Base-by-base conservation (phyloP, 2,888 invertebrate species). In the Drosophila algonquin region DNA sequence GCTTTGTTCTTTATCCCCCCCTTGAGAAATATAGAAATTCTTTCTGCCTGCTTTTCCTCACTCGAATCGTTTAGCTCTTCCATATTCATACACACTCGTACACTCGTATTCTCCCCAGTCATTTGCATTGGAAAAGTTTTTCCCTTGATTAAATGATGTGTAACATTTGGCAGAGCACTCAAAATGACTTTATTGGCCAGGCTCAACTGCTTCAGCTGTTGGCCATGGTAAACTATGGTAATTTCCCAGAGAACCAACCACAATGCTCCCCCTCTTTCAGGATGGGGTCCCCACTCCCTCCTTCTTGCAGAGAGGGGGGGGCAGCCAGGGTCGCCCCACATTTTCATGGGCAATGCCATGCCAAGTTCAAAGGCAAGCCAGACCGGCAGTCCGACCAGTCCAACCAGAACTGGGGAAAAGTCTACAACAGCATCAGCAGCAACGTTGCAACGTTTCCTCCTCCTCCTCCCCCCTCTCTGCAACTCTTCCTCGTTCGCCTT, bases 191-290 rank as follows among this genome's bases (percentile, higher is more conserved):
- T 57, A 65, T 67, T 68, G 59, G 59, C 67, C 67, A 45, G 53
- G 35, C 51, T 16, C 64, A 40, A 35, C 58, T 27, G n/a, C 47
- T 24, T 12, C 10, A 54, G 44, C 44, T 54, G 40, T n/a, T 54
- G 81, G 81, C 64, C 73, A 68, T 54, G 63, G 68, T 46, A 71
- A 74, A 71, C 55, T 63, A 52, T 71, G 55, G 63, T 80, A 65
- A 71, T 72, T 77, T 80, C 61, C 52, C 53, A 21, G 18, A 8
- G 14, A 18, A 21, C 54, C n/a, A 18, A 21, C 54, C n/a, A 64
- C 7, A 40, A 40, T 54, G 59, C 45, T 21, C 21, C 21, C 64
- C 60, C 51, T 60, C 52, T 3, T 5, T 51, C 30, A 30, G 30
- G 30, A 30, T 9, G 30, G 30, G 14, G 14, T 35, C 47, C 60